Evolutionary conservation across 1,140 invertebrate genomes (phyloP), one percentile per base, ranked within the genome.

Genomic region (Pentalonia nigronervosa): DNA sequence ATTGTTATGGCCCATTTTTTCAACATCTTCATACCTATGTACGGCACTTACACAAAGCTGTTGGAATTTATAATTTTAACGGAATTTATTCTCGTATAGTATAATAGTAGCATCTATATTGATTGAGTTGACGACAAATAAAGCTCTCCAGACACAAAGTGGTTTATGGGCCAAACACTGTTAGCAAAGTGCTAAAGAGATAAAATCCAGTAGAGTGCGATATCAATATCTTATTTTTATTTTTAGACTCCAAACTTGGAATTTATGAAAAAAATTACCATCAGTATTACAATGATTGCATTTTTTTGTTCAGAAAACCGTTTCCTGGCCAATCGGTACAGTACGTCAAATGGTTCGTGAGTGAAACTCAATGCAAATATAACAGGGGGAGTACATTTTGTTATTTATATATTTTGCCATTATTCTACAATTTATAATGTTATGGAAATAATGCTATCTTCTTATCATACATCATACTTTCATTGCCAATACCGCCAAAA

Each of bases 51-150:
- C 17, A 81, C 90, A 91, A 67, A 92, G 67, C 91, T 83, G 91
- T 92, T 92, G 91, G 91, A 92, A 92, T 92, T 92, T 92, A 92
- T 92, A 92, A 92, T 92, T 91, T 92, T 50, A 83, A 50, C 47
- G 76, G 90, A 91, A 83, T 91, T 48, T 48, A n/a, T 83, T 50
- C 67, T 25, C 30, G 1, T 56, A 53, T 36, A 34, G 9, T n/a
- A 67, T n/a, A 67, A 30, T 76, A 14, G 47, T 50, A 21, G 41
- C 11, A 48, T 92, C 50, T 91, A 48, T 50, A 92, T 84, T 81
- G 91, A 92, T 48, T 92, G 30, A 25, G 76, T 34, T 14, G 91
- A 89, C 50, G 88, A 84, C 91, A 84, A 53, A 76, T 76, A 76
- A 83, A 36, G 90, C 90, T 76, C 56, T 91, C 56, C 41, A 91